phyloP scores from a whole-genome alignment of 2,888 invertebrate species.

The Brachycybe producta region DNA sequence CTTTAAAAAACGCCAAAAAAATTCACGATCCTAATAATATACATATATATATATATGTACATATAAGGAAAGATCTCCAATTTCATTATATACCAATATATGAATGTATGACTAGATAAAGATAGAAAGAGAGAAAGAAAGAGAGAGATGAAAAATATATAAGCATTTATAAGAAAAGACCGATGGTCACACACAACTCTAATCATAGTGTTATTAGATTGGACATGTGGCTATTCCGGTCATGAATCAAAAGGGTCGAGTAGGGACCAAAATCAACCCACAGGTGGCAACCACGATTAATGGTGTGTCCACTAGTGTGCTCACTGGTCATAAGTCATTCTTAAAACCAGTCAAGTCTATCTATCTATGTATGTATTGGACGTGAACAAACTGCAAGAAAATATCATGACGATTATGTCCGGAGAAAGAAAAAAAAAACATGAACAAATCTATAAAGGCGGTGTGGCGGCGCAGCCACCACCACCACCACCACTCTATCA shows the following conservation, averaged over 20 bases:
- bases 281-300: conserved; percentile 17
- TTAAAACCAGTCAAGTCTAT: neutral
- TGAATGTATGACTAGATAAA: too few relatives aligned
- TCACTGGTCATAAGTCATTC: conserved; percentile 8
- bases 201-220: conserved; percentile 14
- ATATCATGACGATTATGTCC: neutral
- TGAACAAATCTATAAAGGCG: too few relatives aligned
- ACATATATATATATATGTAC: too few relatives aligned
- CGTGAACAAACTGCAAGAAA: neutral
- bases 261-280: conserved; percentile 6
- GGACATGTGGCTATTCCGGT: conserved; percentile 9
- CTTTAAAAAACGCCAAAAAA: too few relatives aligned
- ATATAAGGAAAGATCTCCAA: too few relatives aligned
- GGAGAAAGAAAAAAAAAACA: too few relatives aligned
- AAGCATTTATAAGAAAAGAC: neutral
- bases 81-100: too few relatives aligned
- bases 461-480: too few relatives aligned
- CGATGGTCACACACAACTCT: too few relatives aligned
- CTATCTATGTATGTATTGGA: neutral
- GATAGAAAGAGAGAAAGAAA: neutral
- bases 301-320: conserved; percentile 14
- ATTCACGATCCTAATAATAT: too few relatives aligned
- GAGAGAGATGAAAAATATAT: neutral
- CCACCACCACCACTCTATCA: too few relatives aligned
- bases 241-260: conserved; percentile 8